Evolutionary conservation across 1,140 invertebrate species (phyloP).

Genomic region (Sycophaga agraensis): DNA sequence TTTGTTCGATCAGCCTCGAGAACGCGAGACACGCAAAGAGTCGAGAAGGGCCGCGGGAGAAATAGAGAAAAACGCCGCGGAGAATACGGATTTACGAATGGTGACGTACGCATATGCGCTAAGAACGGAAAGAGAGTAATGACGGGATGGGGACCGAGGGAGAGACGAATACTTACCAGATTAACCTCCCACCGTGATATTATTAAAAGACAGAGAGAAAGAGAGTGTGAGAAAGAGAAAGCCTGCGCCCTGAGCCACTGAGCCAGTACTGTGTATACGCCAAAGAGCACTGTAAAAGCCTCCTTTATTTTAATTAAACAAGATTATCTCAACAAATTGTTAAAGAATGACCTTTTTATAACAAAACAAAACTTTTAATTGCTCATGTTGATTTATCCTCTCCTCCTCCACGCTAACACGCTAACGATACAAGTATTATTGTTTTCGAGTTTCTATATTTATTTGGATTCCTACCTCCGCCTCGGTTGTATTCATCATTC

Average conservation of each 20-base stretch:
- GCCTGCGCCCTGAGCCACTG: not conserved
- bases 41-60: constrained; percentile 11
- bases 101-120: constrained; percentile 18
- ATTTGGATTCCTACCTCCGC: too few relatives aligned
- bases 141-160: constrained; percentile 3
- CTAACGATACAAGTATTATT: too few relatives aligned
- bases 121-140: constrained; percentile 29
- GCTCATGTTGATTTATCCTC: too few relatives aligned
- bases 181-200: constrained; percentile 33
- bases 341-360: not conserved
- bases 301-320: constrained; percentile 25
- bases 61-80: constrained; percentile 1
- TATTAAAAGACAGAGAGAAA: constrained; percentile 28
- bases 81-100: constrained; percentile 31
- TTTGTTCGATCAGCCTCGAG: constrained; percentile 35
- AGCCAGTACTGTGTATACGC: not conserved
- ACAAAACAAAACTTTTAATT: constrained; percentile 10
- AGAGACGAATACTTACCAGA: constrained; percentile 25
- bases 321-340: constrained; percentile 16
- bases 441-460: too few relatives aligned
- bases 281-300: constrained; percentile 10
- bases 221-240: constrained; percentile 3
- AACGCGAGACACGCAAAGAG: constrained; percentile 16
- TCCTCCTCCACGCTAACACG: too few relatives aligned
- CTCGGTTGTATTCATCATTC: too few relatives aligned